A percentile compares a stretch with the other conserved stretches of the same genome.
Evolutionary conservation across 2,113 vertebrate species (phyloP).

Genomic region (Cepphus grylle): DNA sequence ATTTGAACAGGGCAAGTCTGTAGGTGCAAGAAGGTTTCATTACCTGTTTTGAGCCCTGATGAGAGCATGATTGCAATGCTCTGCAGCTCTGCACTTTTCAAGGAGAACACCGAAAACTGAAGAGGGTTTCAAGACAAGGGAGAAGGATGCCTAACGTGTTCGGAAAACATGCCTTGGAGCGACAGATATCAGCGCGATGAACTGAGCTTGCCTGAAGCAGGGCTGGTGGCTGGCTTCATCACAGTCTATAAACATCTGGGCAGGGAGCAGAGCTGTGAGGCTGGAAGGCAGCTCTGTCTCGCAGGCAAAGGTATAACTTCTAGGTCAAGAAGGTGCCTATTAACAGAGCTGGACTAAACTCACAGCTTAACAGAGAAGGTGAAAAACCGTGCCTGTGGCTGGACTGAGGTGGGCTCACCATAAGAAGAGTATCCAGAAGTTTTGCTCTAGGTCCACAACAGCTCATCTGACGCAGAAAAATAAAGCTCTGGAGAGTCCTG

Average conservation of each 20-base stretch:
- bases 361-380: background rate
- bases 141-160: background rate
- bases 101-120: background rate
- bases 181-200: accelerated
- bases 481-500: background rate
- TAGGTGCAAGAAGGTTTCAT: background rate
- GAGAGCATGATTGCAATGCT: background rate
- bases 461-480: background rate
- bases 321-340: background rate
- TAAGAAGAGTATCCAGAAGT: background rate
- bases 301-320: background rate
- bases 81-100: background rate
- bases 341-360: background rate
- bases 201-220: background rate
- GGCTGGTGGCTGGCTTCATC: background rate
- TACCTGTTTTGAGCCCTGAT: background rate
- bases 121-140: background rate
- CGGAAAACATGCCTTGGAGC: background rate
- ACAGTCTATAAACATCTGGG: background rate
- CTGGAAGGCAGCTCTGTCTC: background rate
- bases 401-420: background rate
- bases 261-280: background rate
- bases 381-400: background rate
- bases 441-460: background rate
- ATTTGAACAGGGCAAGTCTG: background rate